Evolutionary conservation across 2,888 invertebrate species (phyloP), one percentile per base, ranked within the genome.

Genomic region (Mythimna impura): DNA sequence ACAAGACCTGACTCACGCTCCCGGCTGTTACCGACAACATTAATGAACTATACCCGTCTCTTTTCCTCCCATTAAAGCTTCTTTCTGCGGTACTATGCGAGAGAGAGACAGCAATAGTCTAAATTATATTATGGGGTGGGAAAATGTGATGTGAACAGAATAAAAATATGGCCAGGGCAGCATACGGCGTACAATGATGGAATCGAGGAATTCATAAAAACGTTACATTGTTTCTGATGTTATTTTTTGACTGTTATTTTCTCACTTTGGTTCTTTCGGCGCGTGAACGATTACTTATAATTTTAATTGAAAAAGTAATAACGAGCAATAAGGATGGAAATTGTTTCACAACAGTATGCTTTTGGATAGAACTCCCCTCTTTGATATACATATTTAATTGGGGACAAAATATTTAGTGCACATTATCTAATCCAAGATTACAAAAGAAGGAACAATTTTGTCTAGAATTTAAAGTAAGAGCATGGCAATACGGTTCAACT

Each of bases 141-240:
- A 89, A 87, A 85, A 81, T 85, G 86, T 88, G 86, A 90, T 90
- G 92, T 89, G 90, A 83, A 82, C 82, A 68, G 91, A 91, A 92
- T 93, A 88, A 90, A 91, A 92, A 90, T 90, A 91, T 89, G 89
- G 86, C 87, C 75, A 86, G 78, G 83, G 85, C 65, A 78, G 86
- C 87, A 83, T 86, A 88, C 87, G 86, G 84, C 80, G 85, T 85
- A 76, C 83, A 86, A 87, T 89, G 85, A 88, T 85, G 76, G 80
- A 80, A 85, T 81, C 78, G 79, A 71, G 73, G 73, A 70, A 80
- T 87, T 86, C 88, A 88, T 87, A 84, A 80, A 85, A 78, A 77
- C 65, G 69, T 77, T 83, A 78, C 73, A 43, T 73, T 73, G 62
- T 66, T 75, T 40, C 14, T 36, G 22, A 6, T 66, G 22, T 61